A percentile compares a stretch with the other conserved stretches of the same genome.
These are phyloP conservation scores for Brotula barbata DNA, from an alignment of 2,797 vertebrate species.

Conservation along the genomic window DNA sequence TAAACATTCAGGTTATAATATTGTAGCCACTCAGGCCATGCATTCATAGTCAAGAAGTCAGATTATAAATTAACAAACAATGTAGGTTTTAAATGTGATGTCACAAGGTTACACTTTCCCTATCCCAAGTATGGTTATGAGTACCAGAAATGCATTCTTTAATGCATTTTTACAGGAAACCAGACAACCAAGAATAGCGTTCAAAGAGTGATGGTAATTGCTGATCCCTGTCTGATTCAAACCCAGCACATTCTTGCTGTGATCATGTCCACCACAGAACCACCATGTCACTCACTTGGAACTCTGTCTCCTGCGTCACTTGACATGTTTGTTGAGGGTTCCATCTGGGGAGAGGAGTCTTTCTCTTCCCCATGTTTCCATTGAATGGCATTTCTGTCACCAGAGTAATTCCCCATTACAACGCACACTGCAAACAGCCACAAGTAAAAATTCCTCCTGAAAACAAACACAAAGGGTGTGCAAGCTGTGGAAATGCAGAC, in stretches of 20 bases:
- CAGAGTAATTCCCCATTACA: slow-evolving; percentile 71
- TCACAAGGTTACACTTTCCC: no score
- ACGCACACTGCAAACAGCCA: slow-evolving; percentile 58
- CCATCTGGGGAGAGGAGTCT: slow-evolving; percentile 45
- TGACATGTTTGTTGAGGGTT: slow-evolving; percentile 69
- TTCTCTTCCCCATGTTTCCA: slow-evolving; percentile 45
- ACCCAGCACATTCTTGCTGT: background rate
- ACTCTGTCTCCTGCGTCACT: slow-evolving; percentile 40
- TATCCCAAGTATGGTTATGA: no score
- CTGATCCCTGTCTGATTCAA: background rate
- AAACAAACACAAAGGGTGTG: slow-evolving; percentile 45
- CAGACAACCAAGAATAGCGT: no score
- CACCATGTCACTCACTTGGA: background rate
- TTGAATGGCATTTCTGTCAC: slow-evolving; percentile 52
- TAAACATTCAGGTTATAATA: no score
- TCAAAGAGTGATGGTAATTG: no score
- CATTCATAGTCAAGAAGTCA: no score
- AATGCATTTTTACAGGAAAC: background rate
- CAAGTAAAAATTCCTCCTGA: slow-evolving; percentile 39
- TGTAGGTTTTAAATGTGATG: no score
- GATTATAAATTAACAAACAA: no score
- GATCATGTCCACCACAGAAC: background rate
- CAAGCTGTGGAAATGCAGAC: slow-evolving; percentile 42
- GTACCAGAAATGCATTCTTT: background rate
- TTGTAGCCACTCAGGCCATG: no score